phyloP scores from a whole-genome alignment of 2,797 vertebrate genomes.

The Numenius phaeopus region DNA sequence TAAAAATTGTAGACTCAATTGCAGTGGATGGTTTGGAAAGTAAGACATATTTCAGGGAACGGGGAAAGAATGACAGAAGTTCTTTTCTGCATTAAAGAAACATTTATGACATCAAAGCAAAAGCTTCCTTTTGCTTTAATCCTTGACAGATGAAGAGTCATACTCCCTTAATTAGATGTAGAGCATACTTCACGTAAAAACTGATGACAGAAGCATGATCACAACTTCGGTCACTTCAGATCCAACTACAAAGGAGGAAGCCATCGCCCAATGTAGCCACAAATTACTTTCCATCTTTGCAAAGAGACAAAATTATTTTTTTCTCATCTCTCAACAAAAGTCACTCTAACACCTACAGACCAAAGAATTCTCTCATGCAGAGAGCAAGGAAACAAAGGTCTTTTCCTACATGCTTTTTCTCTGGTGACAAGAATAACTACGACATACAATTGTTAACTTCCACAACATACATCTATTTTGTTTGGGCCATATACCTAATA shows the following conservation, averaged over 20 bases:
- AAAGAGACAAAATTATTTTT: background rate
- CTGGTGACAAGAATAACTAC: background rate
- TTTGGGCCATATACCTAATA: background rate
- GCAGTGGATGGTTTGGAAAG: background rate
- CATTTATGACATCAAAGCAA: background rate
- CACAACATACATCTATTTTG: background rate
- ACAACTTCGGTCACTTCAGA: background rate
- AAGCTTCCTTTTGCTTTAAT: slow-evolving; percentile 12
- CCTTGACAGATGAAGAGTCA: background rate
- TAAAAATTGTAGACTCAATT: background rate
- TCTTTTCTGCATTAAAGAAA: background rate
- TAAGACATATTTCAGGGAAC: background rate
- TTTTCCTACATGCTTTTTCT: background rate
- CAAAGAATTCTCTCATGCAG: background rate
- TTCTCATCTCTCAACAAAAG: background rate
- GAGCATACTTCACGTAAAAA: background rate
- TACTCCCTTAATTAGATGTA: background rate
- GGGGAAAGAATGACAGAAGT: background rate
- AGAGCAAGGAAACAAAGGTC: background rate
- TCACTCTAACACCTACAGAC: background rate
- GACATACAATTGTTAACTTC: background rate
- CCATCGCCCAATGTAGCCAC: background rate
- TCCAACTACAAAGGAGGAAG: background rate
- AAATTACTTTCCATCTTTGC: background rate
- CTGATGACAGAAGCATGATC: background rate